Conservation (phyloP, 2,888 invertebrate species). For the Sinentomon sp. region DNA sequence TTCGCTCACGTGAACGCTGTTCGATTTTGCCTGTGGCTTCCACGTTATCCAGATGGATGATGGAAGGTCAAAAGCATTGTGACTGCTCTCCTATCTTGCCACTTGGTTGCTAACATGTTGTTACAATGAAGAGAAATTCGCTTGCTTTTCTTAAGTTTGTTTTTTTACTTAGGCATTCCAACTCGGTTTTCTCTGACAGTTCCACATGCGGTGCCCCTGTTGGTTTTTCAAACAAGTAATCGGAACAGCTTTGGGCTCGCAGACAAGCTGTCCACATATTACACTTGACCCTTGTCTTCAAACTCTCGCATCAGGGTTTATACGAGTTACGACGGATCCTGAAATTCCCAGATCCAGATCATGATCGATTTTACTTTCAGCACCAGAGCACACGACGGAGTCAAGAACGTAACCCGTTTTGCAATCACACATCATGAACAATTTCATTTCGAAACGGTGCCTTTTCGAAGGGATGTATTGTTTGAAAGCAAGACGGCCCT, state of each 20-base stretch:
- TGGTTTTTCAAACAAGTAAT: not conserved
- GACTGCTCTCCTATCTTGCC: constrained; percentile 11
- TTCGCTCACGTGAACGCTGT: no score
- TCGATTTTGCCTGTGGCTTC: no score
- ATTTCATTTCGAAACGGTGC: not conserved
- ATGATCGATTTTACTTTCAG: no score
- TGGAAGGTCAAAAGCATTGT: constrained; percentile 7
- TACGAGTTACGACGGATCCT: constrained; percentile 10
- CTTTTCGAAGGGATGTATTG: constrained; percentile 3
- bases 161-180: constrained; percentile 7
- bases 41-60: constrained; percentile 8
- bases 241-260: constrained; percentile 1
- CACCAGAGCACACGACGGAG: not conserved
- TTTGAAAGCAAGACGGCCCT: not conserved
- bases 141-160: constrained; percentile 4
- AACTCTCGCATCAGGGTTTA: not conserved
- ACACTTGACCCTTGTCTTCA: not conserved
- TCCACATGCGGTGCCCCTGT: constrained; percentile 8
- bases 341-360: constrained; percentile 8
- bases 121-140: not conserved
- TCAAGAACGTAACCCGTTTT: not conserved
- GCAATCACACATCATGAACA: not conserved
- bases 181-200: constrained; percentile 8
- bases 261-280: constrained; percentile 9
- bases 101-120: constrained; percentile 1